A percentile compares a stretch with the other conserved stretches of the same genome.
Conservation (phyloP, 2,113 vertebrate species). For the Gadus chalcogrammus region DNA sequence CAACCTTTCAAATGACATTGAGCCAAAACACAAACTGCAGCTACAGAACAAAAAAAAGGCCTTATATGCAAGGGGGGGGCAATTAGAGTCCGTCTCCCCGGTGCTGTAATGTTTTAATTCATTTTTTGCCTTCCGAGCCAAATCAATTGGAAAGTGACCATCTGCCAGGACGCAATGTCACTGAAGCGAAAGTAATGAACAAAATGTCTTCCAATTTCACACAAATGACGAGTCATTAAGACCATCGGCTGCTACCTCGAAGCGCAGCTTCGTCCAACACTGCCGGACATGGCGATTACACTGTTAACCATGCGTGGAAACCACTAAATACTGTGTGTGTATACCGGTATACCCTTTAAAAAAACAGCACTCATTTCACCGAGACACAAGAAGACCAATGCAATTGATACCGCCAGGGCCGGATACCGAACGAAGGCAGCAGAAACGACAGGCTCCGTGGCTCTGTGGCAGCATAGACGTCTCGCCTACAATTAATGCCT, state of each 20-base stretch:
- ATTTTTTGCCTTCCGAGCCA: conserved; percentile 75
- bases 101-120: conserved; percentile 83
- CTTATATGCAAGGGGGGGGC: conserved; percentile 73
- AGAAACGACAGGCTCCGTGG: conserved; percentile 15
- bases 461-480: conserved; percentile 31
- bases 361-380: neutral
- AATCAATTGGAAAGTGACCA: conserved; percentile 90
- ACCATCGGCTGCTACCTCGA: conserved; percentile 57
- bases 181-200: conserved; percentile 78
- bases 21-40: conserved; percentile 70
- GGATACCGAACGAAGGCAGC: neutral
- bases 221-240: conserved; percentile 68
- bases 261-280: conserved; percentile 28
- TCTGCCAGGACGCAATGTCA: conserved; percentile 76
- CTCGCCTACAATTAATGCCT: conserved; percentile 41
- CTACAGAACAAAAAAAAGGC: conserved; percentile 64
- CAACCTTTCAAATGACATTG: conserved; percentile 79
- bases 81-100: conserved; percentile 76
- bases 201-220: conserved; percentile 70
- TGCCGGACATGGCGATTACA: conserved; percentile 36
- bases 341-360: neutral
- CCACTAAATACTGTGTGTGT: conserved; percentile 2
- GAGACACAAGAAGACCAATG: neutral
- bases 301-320: conserved; percentile 34
- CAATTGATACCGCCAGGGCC: neutral